Conservation (phyloP, 2,888 invertebrate genomes). For the Helleia helle region DNA sequence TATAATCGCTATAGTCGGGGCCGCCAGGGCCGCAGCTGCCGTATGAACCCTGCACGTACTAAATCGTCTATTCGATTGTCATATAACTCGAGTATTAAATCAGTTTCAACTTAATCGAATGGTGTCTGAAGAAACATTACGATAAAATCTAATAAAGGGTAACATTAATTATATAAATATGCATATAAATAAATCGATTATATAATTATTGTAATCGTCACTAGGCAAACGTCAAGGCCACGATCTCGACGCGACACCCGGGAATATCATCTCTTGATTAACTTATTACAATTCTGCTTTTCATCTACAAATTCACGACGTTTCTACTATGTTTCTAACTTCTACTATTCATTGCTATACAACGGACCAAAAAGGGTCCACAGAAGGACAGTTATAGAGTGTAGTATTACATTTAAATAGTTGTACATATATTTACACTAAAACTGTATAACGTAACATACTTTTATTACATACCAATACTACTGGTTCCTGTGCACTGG, state of each 20-base stretch:
- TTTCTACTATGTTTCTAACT: no score
- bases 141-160: conserved; percentile 24
- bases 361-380: no score
- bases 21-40: not conserved
- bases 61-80: not conserved
- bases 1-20: no score
- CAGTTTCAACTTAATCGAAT: conserved; percentile 1
- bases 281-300: no score
- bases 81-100: conserved; percentile 2
- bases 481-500: no score
- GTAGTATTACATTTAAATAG: no score
- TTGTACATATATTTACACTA: no score
- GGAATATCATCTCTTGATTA: not conserved
- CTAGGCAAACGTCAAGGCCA: not conserved
- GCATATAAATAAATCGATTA: conserved; percentile 17
- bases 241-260: not conserved
- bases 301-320: no score
- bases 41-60: not conserved
- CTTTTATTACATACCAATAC: no score
- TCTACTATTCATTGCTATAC: no score
- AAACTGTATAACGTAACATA: no score
- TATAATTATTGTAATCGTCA: conserved; percentile 19
- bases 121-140: conserved; percentile 10
- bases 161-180: conserved; percentile 26
- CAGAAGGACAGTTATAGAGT: no score